phyloP scores from a whole-genome alignment of 2,113 vertebrate species.

The Apus apus region DNA sequence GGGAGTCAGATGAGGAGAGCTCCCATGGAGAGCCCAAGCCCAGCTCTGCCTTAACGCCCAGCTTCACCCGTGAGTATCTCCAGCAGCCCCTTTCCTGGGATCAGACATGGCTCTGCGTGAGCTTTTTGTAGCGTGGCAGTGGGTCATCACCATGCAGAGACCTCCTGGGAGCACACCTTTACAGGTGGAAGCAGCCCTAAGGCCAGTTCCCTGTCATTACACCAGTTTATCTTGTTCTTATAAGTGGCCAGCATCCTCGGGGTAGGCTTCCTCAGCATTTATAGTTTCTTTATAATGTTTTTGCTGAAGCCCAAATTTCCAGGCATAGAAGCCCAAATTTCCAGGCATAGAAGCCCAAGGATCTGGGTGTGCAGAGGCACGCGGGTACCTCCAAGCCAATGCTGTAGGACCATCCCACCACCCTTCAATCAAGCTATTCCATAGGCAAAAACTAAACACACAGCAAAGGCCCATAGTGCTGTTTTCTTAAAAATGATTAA shows the following conservation, averaged over 20 bases:
- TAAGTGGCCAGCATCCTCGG: background rate
- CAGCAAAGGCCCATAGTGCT: background rate
- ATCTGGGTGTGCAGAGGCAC: background rate
- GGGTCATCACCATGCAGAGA: background rate
- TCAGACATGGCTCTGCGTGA: rapidly evolving
- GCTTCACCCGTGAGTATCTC: slow-evolving; percentile 86
- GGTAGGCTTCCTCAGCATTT: background rate
- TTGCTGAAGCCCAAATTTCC: background rate
- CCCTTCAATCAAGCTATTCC: background rate
- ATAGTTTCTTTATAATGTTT: background rate
- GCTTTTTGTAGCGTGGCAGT: background rate
- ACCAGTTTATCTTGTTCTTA: background rate
- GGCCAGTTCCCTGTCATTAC: background rate
- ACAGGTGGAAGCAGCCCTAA: background rate
- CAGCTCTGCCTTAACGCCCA: slow-evolving; percentile 75
- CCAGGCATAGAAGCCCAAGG: background rate
- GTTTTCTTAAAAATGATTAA: slow-evolving; percentile 38
- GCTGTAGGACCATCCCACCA: background rate
- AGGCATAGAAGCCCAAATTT: background rate
- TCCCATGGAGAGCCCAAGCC: slow-evolving; percentile 81
- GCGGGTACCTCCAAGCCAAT: background rate
- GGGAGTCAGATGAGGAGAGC: slow-evolving; percentile 89
- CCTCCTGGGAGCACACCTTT: background rate
- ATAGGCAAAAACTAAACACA: background rate
- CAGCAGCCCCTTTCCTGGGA: background rate